Evolutionary conservation across 2,113 vertebrate genomes (phyloP), one percentile per base, ranked within the genome.

Genomic region (Coturnix japonica): DNA sequence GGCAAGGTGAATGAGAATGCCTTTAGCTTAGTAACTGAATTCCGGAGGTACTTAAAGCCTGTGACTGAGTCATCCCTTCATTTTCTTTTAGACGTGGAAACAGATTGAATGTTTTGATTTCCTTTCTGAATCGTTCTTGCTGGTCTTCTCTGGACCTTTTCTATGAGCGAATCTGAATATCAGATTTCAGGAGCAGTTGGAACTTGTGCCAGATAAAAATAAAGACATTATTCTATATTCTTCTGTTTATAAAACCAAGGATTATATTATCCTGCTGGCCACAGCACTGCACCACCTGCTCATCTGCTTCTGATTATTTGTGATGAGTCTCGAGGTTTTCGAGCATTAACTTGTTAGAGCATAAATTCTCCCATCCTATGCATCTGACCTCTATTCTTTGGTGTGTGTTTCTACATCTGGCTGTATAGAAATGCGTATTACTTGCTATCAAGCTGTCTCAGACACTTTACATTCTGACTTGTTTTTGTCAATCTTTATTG

Each of bases 251-350:
- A 80, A 90, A 85, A 16, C 37, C 8, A 49, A 41, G 51, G 60
- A 49, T 7, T 87, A 20, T 47, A 60, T 76, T 91, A 83, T 43
- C 39, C 46, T 77, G 5, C 26, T 82, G 75, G 75, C 49, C 64
- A 82, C 54, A 76, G 78, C 49, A 76, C 22, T 21, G 54, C 21
- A 61, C 4, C 12, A 71, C 70, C 61, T 94, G 61, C 83, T 94
- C 70, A 69, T 92, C 93, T 92, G 75, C 49, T 81, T 63, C 76
- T 78, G 41, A 71, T 70, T 85, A 25, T 54, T 53, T 35, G 57
- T 67, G 80, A 81, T 64, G 69, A 84, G 70, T 90, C 66, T 75
- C 3, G 1, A 87, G 63, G 46, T 54, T 95, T 92, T 63, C 82
- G 75, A 92, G 43, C 25, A 37, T 82, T 70, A 80, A 30, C 56